Evolutionary conservation across 1,140 invertebrate genomes (phyloP).

Genomic region (Charaxes varanes): DNA sequence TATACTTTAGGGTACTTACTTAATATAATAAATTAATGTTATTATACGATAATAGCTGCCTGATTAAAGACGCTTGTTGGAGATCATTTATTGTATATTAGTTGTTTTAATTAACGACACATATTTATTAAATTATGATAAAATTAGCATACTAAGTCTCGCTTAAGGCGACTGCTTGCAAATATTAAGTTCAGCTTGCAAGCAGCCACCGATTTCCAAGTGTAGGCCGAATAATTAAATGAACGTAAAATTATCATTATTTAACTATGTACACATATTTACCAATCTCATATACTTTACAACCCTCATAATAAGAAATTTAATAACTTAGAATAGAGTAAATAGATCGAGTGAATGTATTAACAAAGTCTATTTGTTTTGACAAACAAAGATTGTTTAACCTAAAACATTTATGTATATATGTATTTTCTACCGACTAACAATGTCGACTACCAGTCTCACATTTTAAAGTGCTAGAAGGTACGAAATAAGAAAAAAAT

Average conservation of each 20-base stretch:
- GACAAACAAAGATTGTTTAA: slow-evolving; percentile 51
- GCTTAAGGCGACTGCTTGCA: slow-evolving; percentile 17
- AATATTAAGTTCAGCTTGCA: slow-evolving; percentile 11
- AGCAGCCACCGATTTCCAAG: slow-evolving; percentile 28
- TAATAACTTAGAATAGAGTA: slow-evolving; percentile 47
- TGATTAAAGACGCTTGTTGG: slow-evolving; percentile 23
- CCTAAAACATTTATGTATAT: slow-evolving; percentile 63
- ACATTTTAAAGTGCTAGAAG: slow-evolving; percentile 71
- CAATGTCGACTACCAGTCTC: slow-evolving; percentile 72
- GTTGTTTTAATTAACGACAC: background rate
- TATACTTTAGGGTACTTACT: slow-evolving; percentile 15
- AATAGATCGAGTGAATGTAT: slow-evolving; percentile 53
- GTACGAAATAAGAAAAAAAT: slow-evolving; percentile 58
- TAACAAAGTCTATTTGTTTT: slow-evolving; percentile 52
- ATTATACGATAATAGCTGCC: slow-evolving; percentile 29
- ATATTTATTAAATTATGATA: slow-evolving; percentile 5
- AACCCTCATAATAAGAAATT: slow-evolving; percentile 64
- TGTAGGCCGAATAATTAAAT: slow-evolving; percentile 57
- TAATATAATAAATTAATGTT: slow-evolving; percentile 6
- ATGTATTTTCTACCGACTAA: slow-evolving; percentile 63
- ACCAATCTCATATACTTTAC: slow-evolving; percentile 55
- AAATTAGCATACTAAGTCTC: slow-evolving; percentile 6
- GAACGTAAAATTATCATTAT: slow-evolving; percentile 23
- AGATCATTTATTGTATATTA: slow-evolving; percentile 5
- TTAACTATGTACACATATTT: slow-evolving; percentile 54